Conservation (phyloP, 2,888 invertebrate genomes). For the Gordius sp. region DNA sequence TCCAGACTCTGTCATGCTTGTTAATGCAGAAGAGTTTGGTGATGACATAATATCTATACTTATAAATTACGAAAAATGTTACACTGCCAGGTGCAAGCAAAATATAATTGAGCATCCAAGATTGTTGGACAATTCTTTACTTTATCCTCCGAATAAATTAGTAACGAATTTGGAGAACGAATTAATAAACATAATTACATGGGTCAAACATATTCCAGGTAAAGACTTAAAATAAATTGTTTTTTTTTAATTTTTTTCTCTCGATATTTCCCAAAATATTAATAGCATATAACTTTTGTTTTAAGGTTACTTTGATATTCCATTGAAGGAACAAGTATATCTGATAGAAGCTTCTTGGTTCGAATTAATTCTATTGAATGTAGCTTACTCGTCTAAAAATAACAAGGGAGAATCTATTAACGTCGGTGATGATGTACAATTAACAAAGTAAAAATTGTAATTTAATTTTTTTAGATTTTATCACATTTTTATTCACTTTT, state of each 20-base stretch:
- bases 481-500: neutral
- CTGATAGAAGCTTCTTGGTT: neutral
- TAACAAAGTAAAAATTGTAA: neutral
- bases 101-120: too few species aligned
- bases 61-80: too few species aligned
- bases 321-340: neutral
- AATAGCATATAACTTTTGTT: too few species aligned
- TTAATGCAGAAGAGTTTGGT: too few species aligned
- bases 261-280: too few species aligned
- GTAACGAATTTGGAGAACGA: neutral
- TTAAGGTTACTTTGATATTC: neutral
- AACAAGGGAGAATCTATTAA: neutral
- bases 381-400: neutral
- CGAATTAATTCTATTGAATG: neutral
- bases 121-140: too few species aligned
- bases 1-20: too few species aligned
- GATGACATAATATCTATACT: too few species aligned
- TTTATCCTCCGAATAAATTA: too few species aligned
- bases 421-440: neutral
- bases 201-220: neutral
- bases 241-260: too few species aligned
- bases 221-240: too few species aligned
- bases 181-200: neutral
- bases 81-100: too few species aligned
- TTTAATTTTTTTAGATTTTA: neutral